phyloP scores from a whole-genome alignment of 2,113 vertebrate species.

The Anser brachyrhynchus region DNA sequence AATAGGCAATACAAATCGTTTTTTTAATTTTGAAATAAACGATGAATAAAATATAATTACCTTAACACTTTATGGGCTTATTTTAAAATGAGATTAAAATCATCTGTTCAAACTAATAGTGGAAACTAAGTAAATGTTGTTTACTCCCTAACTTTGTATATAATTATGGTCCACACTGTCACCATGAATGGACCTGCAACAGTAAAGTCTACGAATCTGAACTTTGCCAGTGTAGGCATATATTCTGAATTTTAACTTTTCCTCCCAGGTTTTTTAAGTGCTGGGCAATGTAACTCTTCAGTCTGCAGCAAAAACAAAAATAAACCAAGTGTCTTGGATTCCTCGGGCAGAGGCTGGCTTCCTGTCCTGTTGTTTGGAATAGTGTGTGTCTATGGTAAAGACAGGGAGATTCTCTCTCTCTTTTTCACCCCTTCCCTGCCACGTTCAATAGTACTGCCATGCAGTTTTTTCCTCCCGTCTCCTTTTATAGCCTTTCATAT shows the following conservation, averaged over 20 bases:
- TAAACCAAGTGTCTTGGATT: not conserved
- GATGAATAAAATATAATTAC: not conserved
- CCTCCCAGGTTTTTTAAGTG: not conserved
- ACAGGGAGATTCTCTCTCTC: not conserved
- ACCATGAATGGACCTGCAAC: not conserved
- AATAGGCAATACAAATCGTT: not conserved
- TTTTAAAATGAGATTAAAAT: not conserved
- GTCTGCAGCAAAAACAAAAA: not conserved
- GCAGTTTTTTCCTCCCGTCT: not conserved
- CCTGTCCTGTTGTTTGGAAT: not conserved
- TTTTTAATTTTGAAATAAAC: not conserved
- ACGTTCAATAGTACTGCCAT: not conserved
- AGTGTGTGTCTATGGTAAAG: not conserved
- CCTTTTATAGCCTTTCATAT: not conserved
- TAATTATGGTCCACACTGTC: not conserved
- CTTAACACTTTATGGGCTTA: not conserved
- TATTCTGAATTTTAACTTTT: not conserved
- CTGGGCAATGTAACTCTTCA: not conserved
- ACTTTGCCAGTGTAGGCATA: not conserved
- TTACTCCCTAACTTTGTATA: not conserved
- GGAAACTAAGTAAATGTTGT: not conserved
- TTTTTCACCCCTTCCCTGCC: not conserved
- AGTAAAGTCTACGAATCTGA: not conserved
- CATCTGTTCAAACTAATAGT: not conserved
- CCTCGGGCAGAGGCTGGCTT: not conserved